Evolutionary conservation across 2,888 invertebrate species (phyloP), one percentile per base, ranked within the genome.

Genomic region (Lordiphosa fenestrarum): DNA sequence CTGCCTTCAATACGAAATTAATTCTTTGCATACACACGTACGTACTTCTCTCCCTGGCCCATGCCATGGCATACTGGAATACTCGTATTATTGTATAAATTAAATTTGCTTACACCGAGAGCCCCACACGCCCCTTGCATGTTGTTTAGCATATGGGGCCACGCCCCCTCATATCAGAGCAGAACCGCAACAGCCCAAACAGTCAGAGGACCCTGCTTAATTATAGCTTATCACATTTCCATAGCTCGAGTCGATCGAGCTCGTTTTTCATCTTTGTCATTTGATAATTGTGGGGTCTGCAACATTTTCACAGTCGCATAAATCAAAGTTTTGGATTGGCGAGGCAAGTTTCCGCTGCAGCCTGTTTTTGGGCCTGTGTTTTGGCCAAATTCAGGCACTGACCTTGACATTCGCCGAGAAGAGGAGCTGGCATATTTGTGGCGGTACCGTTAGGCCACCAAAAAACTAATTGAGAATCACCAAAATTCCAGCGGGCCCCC

Each of bases 141-240:
- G 87, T 84, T 85, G 81, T 86, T 87, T 87, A 87, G 86, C 87
- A 87, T 87, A 87, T 81, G 59, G 66, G 25, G 49, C 62, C 62
- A 87, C 87, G 87, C 87, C 87, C 82, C 52, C 50, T 53, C 54
- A 36, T 47, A 21, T 35, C 23, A 38, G 42, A 30, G 44, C 15
- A 44, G 30, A 30, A 44, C 15, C 1, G 2, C 15, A 15, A 15
- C 15, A 15, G 41, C 19, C 19, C n/a, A 30, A 33, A 30, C 30
- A 44, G 44, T 30, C 44, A 30, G 44, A 44, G 44, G 44, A 44
- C 71, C n/a, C n/a, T n/a, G 69, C 78, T 87, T 87, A 87, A 87
- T 87, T 87, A 87, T 87, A 87, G 85, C 82, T 87, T 87, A 87
- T 87, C 87, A 84, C 71, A 87, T 87, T 87, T 84, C 87, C 87